phyloP scores from a whole-genome alignment of 2,888 invertebrate species.

The Drosophila paramelanica region DNA sequence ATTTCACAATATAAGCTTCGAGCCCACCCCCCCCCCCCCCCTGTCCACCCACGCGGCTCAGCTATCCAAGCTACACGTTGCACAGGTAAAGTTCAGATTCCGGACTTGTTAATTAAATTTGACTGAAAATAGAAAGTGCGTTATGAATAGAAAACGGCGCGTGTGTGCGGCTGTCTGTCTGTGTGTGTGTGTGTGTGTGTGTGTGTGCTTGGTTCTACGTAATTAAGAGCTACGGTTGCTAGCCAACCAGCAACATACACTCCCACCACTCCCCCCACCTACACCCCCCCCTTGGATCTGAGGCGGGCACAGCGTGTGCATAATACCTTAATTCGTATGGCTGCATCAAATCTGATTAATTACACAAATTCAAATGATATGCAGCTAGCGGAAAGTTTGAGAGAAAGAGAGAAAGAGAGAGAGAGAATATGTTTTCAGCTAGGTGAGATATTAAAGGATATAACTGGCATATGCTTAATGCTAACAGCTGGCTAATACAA shows the following conservation, averaged over 20 bases:
- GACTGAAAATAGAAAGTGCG: constrained; percentile 8
- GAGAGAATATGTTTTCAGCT: too few relatives aligned
- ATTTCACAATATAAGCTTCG: constrained; percentile 32
- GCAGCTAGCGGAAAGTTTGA: neutral
- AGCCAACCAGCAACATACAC: neutral
- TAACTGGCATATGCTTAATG: neutral
- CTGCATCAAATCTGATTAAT: constrained; percentile 66
- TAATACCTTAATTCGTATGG: constrained; percentile 36
- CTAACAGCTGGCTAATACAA: neutral
- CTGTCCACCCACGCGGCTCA: too few relatives aligned
- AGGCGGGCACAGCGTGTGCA: neutral
- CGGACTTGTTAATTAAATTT: constrained; percentile 53
- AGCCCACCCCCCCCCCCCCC: too few relatives aligned
- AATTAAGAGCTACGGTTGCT: too few relatives aligned
- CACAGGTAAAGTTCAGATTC: constrained; percentile 35
- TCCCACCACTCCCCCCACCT: neutral
- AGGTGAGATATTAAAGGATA: neutral
- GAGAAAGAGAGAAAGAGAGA: neutral
- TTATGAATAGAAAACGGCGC: neutral
- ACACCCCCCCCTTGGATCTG: too few relatives aligned
- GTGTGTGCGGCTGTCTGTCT: too few relatives aligned
- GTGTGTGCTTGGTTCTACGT: neutral
- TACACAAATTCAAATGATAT: constrained; percentile 57
- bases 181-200: neutral
- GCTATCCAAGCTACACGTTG: neutral